Evolutionary conservation across 2,113 vertebrate species (phyloP).

Genomic region (Apus apus): DNA sequence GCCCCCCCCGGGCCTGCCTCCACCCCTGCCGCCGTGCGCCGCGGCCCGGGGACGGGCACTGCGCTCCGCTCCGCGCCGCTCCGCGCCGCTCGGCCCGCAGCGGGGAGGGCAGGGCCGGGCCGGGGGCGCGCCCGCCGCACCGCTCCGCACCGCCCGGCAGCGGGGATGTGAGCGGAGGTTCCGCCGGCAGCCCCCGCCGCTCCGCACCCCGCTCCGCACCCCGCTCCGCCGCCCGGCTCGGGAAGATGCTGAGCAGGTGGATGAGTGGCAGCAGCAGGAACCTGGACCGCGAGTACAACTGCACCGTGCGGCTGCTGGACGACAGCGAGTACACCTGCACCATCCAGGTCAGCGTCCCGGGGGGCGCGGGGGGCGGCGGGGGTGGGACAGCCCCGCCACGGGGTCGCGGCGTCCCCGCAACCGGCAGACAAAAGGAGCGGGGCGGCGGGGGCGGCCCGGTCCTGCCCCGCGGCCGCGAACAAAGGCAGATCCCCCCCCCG

Average conservation of each 20-base stretch:
- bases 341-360: conserved; percentile 84
- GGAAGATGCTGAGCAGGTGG: conserved; percentile 96
- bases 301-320: conserved; percentile 95
- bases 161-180: conserved; percentile 59
- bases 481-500: neutral
- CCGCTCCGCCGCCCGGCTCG: conserved; percentile 28
- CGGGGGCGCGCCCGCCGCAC: neutral
- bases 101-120: neutral
- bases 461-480: neutral
- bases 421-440: neutral
- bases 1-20: conserved; percentile 49
- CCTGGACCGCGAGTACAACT: conserved; percentile 94
- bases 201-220: conserved; percentile 37
- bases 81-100: neutral
- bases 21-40: conserved; percentile 7
- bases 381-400: neutral
- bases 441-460: neutral
- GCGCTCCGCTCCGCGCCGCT: neutral
- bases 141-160: conserved; percentile 17
- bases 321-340: conserved; percentile 97
- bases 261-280: conserved; percentile 96
- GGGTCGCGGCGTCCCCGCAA: neutral
- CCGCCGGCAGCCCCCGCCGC: neutral
- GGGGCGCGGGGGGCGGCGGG: neutral
- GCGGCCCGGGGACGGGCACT: neutral